A percentile compares a stretch with the other conserved stretches of the same genome.
These are phyloP conservation scores for Callocephalon fimbriatum DNA, from an alignment of 2,113 vertebrate species.

Conservation along the genomic window DNA sequence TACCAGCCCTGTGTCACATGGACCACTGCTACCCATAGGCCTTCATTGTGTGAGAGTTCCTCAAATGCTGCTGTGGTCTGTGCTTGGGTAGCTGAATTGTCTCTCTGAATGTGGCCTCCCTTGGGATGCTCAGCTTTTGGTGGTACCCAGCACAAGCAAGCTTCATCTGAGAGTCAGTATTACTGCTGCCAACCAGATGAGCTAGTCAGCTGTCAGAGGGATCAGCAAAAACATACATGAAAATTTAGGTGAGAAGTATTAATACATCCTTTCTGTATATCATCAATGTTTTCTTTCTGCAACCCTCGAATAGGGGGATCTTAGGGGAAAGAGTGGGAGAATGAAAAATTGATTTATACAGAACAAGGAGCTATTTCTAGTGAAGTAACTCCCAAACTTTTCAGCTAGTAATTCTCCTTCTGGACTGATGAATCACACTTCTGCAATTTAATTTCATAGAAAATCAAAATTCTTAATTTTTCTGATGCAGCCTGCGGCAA, in stretches of 20 bases:
- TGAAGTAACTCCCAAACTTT: not conserved
- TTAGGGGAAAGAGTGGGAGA: not conserved
- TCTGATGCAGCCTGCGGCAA: not conserved
- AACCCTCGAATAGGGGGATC: not conserved
- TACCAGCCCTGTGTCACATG: accelerated
- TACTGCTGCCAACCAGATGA: not conserved
- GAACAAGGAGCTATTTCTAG: not conserved
- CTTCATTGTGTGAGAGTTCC: not conserved
- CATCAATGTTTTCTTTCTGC: not conserved
- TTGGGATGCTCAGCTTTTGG: not conserved
- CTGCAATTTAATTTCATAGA: not conserved
- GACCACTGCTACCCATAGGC: not conserved
- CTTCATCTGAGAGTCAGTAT: not conserved
- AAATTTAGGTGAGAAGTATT: not conserved
- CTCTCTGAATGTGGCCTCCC: not conserved
- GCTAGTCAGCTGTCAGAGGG: not conserved
- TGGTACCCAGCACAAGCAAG: not conserved
- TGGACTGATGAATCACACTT: not conserved
- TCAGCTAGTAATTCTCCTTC: not conserved
- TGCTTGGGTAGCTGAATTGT: not conserved
- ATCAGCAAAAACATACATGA: not conserved
- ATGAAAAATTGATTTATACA: not conserved
- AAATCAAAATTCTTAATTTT: not conserved
- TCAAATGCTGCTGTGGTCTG: not conserved
- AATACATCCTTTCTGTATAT: not conserved